These are phyloP conservation scores for Pogonus chalceus DNA, from an alignment of 1,140 invertebrate genomes.

Conservation along the genomic window DNA sequence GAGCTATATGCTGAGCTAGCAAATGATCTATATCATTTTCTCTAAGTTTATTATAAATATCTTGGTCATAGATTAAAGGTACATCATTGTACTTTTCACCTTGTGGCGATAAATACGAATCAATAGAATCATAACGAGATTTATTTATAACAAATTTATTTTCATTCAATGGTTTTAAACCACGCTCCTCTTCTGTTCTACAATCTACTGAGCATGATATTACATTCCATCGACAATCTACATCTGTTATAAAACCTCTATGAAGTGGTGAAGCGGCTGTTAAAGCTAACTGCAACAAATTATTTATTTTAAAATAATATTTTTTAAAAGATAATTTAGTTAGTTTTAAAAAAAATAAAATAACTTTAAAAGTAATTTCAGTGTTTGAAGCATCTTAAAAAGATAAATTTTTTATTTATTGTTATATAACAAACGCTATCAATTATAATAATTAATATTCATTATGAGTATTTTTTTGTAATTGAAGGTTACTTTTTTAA, in stretches of 20 bases:
- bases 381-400: no score
- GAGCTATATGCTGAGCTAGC: constrained; percentile 90
- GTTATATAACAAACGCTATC: no score
- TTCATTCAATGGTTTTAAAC: constrained; percentile 61
- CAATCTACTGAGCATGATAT: constrained; percentile 94
- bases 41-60: constrained; percentile 69
- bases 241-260: constrained; percentile 86
- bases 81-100: constrained; percentile 90
- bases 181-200: constrained; percentile 87
- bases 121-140: constrained; percentile 95
- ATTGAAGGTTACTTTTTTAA: no score
- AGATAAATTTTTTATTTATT: no score
- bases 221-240: constrained; percentile 95
- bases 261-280: constrained; percentile 94
- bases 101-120: constrained; percentile 86
- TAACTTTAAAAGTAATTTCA: no score
- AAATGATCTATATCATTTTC: constrained; percentile 84
- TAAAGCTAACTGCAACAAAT: constrained; percentile 70
- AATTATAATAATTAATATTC: no score
- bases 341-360: no score
- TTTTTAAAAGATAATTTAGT: no score
- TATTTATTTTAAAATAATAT: no score
- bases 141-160: constrained; percentile 85
- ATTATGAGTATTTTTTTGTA: no score
- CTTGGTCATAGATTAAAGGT: constrained; percentile 74